These are phyloP conservation scores for Cherax destructor DNA, from an alignment of 1,140 invertebrate species.

Conservation along the genomic window DNA sequence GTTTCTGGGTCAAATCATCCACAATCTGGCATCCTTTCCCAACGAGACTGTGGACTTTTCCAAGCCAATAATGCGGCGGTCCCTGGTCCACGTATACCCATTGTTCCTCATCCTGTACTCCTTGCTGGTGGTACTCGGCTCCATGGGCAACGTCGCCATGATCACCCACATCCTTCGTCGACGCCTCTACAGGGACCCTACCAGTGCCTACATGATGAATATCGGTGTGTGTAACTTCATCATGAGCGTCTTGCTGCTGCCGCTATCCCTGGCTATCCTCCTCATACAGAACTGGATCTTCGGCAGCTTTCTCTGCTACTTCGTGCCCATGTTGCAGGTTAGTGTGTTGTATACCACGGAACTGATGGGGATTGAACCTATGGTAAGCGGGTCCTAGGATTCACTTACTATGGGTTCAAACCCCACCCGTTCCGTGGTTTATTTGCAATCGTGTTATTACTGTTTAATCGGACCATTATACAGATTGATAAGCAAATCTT, in stretches of 20 bases:
- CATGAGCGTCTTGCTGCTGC: slow-evolving; percentile 44
- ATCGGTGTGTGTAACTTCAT: slow-evolving; percentile 46
- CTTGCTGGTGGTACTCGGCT: slow-evolving; percentile 31
- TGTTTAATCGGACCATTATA: no score
- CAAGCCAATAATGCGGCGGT: slow-evolving; percentile 22
- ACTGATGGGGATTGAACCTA: no score
- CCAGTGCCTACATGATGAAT: slow-evolving; percentile 50
- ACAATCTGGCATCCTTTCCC: slow-evolving; percentile 45
- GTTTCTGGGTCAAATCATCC: slow-evolving; percentile 25
- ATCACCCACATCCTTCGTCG: slow-evolving; percentile 52
- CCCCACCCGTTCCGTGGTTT: no score
- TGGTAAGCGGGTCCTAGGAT: no score
- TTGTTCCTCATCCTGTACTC: slow-evolving; percentile 44
- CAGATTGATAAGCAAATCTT: no score
- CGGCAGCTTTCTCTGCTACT: slow-evolving; percentile 56
- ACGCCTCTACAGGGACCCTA: slow-evolving; percentile 49
- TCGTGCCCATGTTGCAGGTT: slow-evolving; percentile 60
- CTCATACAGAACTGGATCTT: slow-evolving; percentile 63
- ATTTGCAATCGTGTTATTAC: no score
- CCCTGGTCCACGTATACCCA: slow-evolving; percentile 34
- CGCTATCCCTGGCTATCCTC: slow-evolving; percentile 52
- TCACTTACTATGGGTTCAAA: no score
- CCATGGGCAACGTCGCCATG: slow-evolving; percentile 44
- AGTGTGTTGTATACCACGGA: background rate
- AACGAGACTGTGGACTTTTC: slow-evolving; percentile 48